Evolutionary conservation across 37 sponge, comb jelly and placozoan species (phyloP).

Genomic region (Halisarca cf. caerulea): DNA sequence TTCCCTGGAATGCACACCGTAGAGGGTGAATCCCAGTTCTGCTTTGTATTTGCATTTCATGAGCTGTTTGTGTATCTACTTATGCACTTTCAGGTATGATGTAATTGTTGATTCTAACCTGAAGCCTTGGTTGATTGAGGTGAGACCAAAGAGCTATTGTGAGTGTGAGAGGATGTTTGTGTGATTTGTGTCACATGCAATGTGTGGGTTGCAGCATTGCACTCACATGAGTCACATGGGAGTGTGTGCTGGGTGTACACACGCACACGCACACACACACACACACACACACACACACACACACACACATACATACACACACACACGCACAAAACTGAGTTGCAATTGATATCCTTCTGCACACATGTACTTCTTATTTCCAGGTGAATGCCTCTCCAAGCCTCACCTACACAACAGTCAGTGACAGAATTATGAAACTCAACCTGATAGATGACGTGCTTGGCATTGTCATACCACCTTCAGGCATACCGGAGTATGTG

Average conservation of each 20-base stretch:
- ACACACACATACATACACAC: slow-evolving; percentile 2
- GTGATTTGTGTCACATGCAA: too few species aligned
- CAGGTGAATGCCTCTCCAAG: slow-evolving; percentile 98
- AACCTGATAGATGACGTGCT: slow-evolving; percentile 85
- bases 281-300: slow-evolving; percentile 16
- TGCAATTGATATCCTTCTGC: too few species aligned
- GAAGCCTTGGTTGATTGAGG: slow-evolving; percentile 99
- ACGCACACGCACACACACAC: slow-evolving; percentile 15
- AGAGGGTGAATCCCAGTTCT: too few species aligned
- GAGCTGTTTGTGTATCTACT: too few species aligned
- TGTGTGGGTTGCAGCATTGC: too few species aligned
- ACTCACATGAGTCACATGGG: too few species aligned
- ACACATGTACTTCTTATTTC: neutral
- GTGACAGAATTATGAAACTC: slow-evolving; percentile 93
- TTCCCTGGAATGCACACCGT: too few species aligned
- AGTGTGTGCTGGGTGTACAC: too few species aligned
- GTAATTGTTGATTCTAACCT: slow-evolving; percentile 87
- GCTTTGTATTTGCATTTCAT: too few species aligned
- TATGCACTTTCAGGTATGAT: slow-evolving; percentile 83
- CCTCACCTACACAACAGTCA: slow-evolving; percentile 83
- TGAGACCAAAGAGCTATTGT: too few species aligned
- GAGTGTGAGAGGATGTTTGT: too few species aligned
- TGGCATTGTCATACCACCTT: slow-evolving; percentile 83
- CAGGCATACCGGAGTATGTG: slow-evolving; percentile 77
- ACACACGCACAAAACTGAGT: slow-evolving; percentile 12